Evolutionary conservation across 2,797 vertebrate species (phyloP).

Genomic region (Ibycter americanus): DNA sequence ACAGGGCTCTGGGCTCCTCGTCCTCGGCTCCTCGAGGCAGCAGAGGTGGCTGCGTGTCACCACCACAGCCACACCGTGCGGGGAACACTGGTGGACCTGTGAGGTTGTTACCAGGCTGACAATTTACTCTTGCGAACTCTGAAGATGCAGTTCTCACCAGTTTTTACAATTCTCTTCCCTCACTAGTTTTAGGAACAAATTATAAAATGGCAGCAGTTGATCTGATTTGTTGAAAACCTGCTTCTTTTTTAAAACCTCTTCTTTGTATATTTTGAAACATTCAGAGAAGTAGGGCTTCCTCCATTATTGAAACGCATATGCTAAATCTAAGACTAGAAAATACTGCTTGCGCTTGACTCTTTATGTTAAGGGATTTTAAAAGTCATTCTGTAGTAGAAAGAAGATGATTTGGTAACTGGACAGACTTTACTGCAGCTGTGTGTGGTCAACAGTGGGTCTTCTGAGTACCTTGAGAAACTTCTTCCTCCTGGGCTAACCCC

Average conservation of each 20-base stretch:
- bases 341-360: neutral
- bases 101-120: neutral
- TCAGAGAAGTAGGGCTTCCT: neutral
- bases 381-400: neutral
- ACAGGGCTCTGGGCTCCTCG: neutral
- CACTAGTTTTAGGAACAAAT: neutral
- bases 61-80: neutral
- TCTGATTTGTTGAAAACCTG: neutral
- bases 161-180: neutral
- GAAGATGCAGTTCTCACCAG: neutral
- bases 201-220: neutral
- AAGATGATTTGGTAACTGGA: neutral
- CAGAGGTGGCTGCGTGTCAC: neutral
- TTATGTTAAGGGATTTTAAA: neutral
- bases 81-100: neutral
- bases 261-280: neutral
- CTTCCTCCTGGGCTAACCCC: neutral
- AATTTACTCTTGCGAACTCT: neutral
- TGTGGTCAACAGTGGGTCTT: neutral
- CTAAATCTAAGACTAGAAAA: neutral
- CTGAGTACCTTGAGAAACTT: neutral
- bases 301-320: neutral
- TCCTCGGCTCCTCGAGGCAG: neutral
- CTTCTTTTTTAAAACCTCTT: neutral
- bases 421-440: neutral